Conservation (phyloP, 2,888 invertebrate genomes). For the Eustalomyia histrio region DNA sequence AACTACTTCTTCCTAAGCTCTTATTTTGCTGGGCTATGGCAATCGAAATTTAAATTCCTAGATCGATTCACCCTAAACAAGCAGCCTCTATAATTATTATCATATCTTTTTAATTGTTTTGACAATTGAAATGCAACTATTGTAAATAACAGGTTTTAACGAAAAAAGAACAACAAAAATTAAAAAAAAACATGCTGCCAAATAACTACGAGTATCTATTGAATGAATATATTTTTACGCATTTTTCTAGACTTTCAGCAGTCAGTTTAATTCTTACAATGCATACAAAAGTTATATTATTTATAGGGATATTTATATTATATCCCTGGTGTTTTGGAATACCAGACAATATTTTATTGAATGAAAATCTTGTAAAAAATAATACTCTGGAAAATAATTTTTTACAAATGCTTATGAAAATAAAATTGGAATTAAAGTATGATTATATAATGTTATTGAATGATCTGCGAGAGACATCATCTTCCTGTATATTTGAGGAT, state of each 20-base stretch:
- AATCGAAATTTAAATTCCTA: too few relatives aligned
- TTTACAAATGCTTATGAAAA: not conserved
- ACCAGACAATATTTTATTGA: not conserved
- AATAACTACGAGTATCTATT: too few relatives aligned
- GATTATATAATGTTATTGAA: not conserved
- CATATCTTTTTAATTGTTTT: too few relatives aligned
- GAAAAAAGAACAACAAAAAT: too few relatives aligned
- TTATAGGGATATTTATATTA: not conserved
- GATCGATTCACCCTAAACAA: too few relatives aligned
- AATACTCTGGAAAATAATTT: not conserved
- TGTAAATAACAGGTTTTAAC: too few relatives aligned
- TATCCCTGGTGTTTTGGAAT: not conserved
- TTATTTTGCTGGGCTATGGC: too few relatives aligned
- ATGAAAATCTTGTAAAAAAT: not conserved
- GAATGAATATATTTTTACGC: too few relatives aligned
- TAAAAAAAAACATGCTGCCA: too few relatives aligned
- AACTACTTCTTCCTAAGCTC: too few relatives aligned
- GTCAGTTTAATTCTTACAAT: not conserved
- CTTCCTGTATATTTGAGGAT: conserved; percentile 2
- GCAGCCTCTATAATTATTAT: too few relatives aligned
- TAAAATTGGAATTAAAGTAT: not conserved
- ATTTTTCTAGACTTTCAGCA: not conserved
- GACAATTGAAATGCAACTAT: too few relatives aligned
- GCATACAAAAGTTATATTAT: not conserved
- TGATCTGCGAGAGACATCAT: not conserved